These are phyloP conservation scores for Oenanthe melanoleuca DNA, from an alignment of 2,113 vertebrate genomes.

Conservation along the genomic window DNA sequence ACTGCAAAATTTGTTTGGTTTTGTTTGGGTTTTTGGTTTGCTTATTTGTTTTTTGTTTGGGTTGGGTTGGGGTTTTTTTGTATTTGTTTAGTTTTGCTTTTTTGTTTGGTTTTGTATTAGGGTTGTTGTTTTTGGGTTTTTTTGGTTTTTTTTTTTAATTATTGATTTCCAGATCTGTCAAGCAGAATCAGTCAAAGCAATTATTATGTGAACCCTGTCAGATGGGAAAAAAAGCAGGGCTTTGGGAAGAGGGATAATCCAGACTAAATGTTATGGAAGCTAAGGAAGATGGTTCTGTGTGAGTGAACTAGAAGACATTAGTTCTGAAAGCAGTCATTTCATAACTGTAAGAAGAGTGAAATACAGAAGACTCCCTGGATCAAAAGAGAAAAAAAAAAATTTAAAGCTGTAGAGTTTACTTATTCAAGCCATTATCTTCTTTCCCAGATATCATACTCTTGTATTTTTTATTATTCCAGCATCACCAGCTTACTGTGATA, in stretches of 20 bases:
- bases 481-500: not conserved
- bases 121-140: no score
- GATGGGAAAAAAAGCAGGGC: accelerated
- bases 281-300: not conserved
- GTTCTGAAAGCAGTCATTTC: not conserved
- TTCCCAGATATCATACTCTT: not conserved
- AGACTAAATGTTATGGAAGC: not conserved
- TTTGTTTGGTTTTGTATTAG: not conserved
- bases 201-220: not conserved
- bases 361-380: not conserved
- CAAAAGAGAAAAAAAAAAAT: not conserved
- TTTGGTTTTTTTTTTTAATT: not conserved
- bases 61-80: not conserved
- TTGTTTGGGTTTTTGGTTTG: not conserved
- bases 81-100: not conserved
- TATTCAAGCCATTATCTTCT: not conserved
- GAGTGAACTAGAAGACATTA: not conserved
- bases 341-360: not conserved
- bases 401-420: not conserved
- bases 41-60: not conserved
- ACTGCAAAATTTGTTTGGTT: not conserved
- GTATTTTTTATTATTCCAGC: not conserved
- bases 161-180: not conserved
- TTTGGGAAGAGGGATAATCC: not conserved
- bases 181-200: not conserved